These are phyloP conservation scores for Agrotis exclamationis DNA, from an alignment of 2,888 invertebrate species.

Conservation along the genomic window DNA sequence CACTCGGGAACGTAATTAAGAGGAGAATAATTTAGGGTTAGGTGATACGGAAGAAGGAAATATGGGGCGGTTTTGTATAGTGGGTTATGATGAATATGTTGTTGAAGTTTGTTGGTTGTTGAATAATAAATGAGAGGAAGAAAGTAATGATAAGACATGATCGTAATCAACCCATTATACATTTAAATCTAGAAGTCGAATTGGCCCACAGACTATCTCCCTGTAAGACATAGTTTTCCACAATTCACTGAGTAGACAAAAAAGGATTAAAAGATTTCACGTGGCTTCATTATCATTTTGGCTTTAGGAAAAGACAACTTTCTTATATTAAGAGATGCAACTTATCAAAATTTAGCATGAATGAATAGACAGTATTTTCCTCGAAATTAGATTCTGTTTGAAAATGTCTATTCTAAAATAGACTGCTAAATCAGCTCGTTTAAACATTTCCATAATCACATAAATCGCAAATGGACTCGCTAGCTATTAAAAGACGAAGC, in stretches of 20 bases:
- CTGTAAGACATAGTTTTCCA: no score
- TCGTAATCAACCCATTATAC: no score
- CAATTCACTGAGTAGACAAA: no score
- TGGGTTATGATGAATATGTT: neutral
- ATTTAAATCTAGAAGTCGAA: no score
- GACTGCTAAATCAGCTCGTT: neutral
- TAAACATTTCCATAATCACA: slow-evolving; percentile 4
- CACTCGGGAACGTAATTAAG: slow-evolving; percentile 39
- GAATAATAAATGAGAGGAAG: neutral
- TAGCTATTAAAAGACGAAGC: slow-evolving; percentile 8
- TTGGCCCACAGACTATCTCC: no score
- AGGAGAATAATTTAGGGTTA: slow-evolving; percentile 19
- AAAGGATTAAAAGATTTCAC: no score
- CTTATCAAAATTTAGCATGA: neutral
- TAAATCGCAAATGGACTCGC: neutral
- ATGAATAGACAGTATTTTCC: no score
- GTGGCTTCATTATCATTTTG: no score
- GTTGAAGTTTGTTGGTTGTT: neutral
- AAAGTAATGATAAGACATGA: neutral
- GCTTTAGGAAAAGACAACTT: no score
- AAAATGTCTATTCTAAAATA: neutral
- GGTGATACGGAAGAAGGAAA: slow-evolving; percentile 7
- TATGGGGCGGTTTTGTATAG: slow-evolving; percentile 9
- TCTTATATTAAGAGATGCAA: no score
- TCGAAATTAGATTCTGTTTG: no score